These are phyloP conservation scores for Clarias pachynema DNA, from an alignment of 2,797 vertebrate genomes.

Conservation along the genomic window DNA sequence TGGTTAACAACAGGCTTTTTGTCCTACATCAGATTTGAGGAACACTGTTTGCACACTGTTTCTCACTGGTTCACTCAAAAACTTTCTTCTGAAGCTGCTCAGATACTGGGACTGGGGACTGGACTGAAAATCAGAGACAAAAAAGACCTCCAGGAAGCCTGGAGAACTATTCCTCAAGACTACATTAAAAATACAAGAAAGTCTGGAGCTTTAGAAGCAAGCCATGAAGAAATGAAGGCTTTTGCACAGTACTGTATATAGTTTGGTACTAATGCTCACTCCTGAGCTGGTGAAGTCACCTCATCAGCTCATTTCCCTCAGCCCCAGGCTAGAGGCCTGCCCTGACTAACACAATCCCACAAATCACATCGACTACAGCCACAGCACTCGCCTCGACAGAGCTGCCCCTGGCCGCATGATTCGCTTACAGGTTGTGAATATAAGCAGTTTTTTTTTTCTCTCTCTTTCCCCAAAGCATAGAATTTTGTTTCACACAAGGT, in stretches of 20 bases:
- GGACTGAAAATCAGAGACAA: too few species aligned
- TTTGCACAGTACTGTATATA: not conserved
- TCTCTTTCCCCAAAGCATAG: not conserved
- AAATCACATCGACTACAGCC: constrained; percentile 51
- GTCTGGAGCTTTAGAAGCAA: too few species aligned
- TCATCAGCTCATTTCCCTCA: constrained; percentile 1
- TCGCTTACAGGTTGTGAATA: constrained; percentile 16
- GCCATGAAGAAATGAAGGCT: too few species aligned
- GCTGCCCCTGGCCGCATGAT: constrained; percentile 16
- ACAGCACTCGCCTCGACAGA: not conserved
- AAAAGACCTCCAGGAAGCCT: too few species aligned
- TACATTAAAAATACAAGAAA: too few species aligned
- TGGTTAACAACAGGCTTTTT: not conserved
- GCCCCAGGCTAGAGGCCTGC: constrained; percentile 18
- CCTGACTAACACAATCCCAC: constrained; percentile 48
- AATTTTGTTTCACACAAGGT: not conserved
- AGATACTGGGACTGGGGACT: too few species aligned
- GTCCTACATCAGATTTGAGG: not conserved
- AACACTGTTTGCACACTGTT: not conserved
- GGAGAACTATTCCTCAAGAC: too few species aligned
- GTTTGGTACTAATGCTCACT: not conserved
- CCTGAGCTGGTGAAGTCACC: not conserved
- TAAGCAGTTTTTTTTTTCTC: not conserved
- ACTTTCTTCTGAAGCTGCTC: too few species aligned
- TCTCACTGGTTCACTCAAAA: too few species aligned